These are phyloP conservation scores for Yponomeuta sedellus DNA, from an alignment of 2,888 invertebrate genomes.

Conservation along the genomic window DNA sequence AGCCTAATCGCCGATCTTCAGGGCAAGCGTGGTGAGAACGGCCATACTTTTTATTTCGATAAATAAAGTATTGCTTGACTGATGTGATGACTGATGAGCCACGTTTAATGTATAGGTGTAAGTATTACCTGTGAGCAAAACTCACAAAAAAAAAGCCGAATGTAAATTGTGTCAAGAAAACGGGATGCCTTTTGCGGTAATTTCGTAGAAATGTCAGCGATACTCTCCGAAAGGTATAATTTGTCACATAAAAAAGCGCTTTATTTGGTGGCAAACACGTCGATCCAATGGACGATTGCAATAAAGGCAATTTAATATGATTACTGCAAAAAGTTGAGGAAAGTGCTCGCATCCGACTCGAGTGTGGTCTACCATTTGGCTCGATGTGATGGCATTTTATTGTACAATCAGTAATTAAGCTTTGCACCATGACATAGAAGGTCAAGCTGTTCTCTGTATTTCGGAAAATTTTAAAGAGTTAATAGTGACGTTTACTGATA, in stretches of 20 bases:
- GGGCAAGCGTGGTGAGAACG: too few species aligned
- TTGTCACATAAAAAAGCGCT: slow-evolving; percentile 6
- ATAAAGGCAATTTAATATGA: slow-evolving; percentile 2
- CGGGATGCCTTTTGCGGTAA: background rate
- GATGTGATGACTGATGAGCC: too few species aligned
- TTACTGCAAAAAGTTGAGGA: slow-evolving; percentile 1
- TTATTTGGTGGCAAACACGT: background rate
- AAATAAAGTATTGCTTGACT: too few species aligned
- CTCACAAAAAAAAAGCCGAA: background rate
- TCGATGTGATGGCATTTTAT: background rate
- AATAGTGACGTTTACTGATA: too few species aligned
- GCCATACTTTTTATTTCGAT: too few species aligned
- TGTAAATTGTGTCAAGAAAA: background rate
- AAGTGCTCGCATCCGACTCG: background rate
- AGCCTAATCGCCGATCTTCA: too few species aligned
- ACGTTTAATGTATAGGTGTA: too few species aligned
- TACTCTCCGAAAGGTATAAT: slow-evolving; percentile 1
- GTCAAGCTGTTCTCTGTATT: too few species aligned
- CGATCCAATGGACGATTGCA: background rate
- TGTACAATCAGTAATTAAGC: background rate
- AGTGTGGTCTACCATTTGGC: background rate
- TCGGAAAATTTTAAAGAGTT: too few species aligned
- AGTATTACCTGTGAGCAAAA: too few species aligned
- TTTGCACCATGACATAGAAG: background rate
- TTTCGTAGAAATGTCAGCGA: background rate